A percentile compares a stretch with the other conserved stretches of the same genome.
Evolutionary conservation across 1,140 invertebrate genomes (phyloP).

Genomic region (Luehdorfia chinensis): DNA sequence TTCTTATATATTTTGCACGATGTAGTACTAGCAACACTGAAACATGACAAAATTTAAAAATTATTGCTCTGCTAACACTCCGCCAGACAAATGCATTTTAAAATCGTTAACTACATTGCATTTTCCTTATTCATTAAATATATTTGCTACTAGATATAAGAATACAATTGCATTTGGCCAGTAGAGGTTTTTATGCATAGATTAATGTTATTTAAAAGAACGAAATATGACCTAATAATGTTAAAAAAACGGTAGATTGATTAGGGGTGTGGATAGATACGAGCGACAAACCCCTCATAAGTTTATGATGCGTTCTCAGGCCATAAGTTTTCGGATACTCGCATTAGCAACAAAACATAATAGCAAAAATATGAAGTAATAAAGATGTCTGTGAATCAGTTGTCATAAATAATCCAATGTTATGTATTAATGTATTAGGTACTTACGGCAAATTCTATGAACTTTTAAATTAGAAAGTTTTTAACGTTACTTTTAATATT

Average conservation of each 20-base stretch:
- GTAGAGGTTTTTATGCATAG: not conserved
- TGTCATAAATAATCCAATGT: too few relatives aligned
- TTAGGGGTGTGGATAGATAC: too few relatives aligned
- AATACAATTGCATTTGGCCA: constrained; percentile 46
- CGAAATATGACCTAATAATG: not conserved
- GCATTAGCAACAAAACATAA: too few relatives aligned
- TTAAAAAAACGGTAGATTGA: too few relatives aligned
- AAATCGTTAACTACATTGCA: constrained; percentile 47
- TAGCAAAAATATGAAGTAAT: too few relatives aligned
- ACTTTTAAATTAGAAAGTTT: too few relatives aligned
- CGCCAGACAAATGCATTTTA: constrained; percentile 54
- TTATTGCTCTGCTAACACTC: too few relatives aligned
- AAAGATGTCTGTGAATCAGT: not conserved
- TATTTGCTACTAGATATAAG: constrained; percentile 47
- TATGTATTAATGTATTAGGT: too few relatives aligned
- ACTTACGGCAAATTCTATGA: too few relatives aligned
- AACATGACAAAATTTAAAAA: constrained; percentile 9
- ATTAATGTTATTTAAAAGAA: not conserved
- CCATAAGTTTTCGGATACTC: not conserved
- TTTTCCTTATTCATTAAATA: constrained; percentile 35
- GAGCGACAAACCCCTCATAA: too few relatives aligned
- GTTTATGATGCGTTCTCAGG: not conserved
- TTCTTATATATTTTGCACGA: constrained; percentile 18
- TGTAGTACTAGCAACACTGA: too few relatives aligned
- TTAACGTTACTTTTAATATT: too few relatives aligned